Evolutionary conservation across 1,140 invertebrate genomes (phyloP).

Genomic region (Acromyrmex heyeri): DNA sequence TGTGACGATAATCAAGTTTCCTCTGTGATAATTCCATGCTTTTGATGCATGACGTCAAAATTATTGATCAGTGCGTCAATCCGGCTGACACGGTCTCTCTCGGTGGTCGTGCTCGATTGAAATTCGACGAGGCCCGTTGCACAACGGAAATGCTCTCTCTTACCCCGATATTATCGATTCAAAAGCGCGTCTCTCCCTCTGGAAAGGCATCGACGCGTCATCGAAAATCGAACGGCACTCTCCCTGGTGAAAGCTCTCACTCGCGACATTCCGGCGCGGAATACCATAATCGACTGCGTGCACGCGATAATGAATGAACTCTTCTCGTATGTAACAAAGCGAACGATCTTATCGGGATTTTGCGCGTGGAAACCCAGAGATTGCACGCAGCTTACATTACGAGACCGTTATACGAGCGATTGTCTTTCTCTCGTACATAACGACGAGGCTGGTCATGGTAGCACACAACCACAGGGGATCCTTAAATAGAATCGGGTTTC

Average conservation of each 20-base stretch:
- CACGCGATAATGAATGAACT: conserved; percentile 58
- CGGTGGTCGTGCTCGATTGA: neutral
- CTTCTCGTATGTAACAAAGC: conserved; percentile 36
- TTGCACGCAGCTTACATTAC: conserved; percentile 21
- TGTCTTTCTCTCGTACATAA: conserved; percentile 26
- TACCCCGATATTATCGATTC: conserved; percentile 56
- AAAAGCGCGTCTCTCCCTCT: conserved; percentile 35
- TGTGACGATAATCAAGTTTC: neutral
- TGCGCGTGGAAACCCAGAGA: conserved; percentile 26
- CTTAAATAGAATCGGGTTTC: conserved; percentile 74
- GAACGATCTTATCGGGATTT: conserved; percentile 16
- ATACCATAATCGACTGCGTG: conserved; percentile 55
- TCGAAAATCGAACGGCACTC: conserved; percentile 58
- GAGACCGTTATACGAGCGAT: neutral
- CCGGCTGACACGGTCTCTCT: neutral
- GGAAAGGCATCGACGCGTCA: conserved; percentile 64
- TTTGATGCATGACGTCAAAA: neutral
- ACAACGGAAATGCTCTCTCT: conserved; percentile 47
- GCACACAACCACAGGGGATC: conserved; percentile 37
- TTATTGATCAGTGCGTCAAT: neutral
- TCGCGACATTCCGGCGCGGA: conserved; percentile 55
- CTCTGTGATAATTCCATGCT: conserved; percentile 11
- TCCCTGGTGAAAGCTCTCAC: conserved; percentile 61
- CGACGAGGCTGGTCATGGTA: neutral
- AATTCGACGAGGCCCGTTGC: conserved; percentile 30